Percentiles rank a stretch among this genome's conserved stretches.
Conservation (phyloP, 2,113 vertebrate species). For the Piprites chloris region DNA sequence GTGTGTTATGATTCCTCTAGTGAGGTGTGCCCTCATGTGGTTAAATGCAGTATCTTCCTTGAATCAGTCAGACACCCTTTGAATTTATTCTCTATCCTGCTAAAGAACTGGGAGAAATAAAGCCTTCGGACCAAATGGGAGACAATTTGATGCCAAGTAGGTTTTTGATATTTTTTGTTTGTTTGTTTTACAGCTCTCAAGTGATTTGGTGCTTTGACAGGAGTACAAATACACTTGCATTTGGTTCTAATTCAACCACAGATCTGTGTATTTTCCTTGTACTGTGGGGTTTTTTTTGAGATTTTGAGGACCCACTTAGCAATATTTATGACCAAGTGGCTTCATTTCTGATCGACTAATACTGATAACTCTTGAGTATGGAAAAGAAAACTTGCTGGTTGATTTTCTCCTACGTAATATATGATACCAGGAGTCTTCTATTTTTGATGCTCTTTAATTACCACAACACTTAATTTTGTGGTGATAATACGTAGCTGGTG, state of each 20-base stretch:
- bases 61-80: neutral
- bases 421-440: neutral
- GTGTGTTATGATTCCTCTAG: neutral
- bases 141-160: fast-evolving
- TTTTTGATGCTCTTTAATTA: neutral
- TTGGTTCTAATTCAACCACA: neutral
- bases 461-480: neutral
- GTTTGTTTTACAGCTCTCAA: neutral
- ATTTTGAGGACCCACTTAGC: neutral
- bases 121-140: neutral
- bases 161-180: neutral
- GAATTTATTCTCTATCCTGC: neutral
- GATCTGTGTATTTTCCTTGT: neutral
- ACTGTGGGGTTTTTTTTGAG: neutral
- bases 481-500: neutral
- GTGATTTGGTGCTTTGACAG: neutral
- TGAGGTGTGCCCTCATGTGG: slow-evolving; percentile 55
- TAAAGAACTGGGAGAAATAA: neutral
- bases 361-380: neutral
- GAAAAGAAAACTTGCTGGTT: neutral
- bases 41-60: neutral
- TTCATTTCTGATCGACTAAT: neutral
- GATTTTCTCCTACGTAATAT: neutral
- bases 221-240: neutral
- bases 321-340: neutral